Evolutionary conservation across 2,888 invertebrate species (phyloP).

Genomic region (Nomada lathburiana): DNA sequence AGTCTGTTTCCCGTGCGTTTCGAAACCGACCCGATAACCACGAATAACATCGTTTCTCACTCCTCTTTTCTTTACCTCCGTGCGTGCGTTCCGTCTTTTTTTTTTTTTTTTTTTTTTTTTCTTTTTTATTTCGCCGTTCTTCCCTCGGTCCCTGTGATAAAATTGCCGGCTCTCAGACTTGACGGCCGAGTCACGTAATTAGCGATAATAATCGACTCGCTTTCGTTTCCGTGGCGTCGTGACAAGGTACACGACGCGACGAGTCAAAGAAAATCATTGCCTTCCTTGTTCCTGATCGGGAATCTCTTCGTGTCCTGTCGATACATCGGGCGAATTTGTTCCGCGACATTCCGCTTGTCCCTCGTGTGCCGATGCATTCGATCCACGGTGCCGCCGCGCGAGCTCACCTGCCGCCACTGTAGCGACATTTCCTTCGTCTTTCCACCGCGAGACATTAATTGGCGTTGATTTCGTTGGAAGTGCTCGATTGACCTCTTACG

Average conservation of each 20-base stretch:
- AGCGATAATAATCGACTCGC: conserved; percentile 68
- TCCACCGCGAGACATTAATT: neutral
- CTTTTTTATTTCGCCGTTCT: conserved; percentile 10
- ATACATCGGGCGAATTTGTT: conserved; percentile 33
- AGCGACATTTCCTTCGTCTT: neutral
- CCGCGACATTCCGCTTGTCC: conserved; percentile 30
- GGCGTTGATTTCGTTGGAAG: too few relatives aligned
- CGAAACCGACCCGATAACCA: conserved; percentile 53
- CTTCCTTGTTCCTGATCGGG: conserved; percentile 45
- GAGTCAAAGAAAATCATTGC: conserved; percentile 57
- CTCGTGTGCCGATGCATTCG: neutral
- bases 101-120: too few relatives aligned
- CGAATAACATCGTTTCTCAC: conserved; percentile 26
- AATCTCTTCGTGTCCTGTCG: conserved; percentile 25
- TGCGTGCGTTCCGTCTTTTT: neutral
- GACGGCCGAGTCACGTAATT: conserved; percentile 63
- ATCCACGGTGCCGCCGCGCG: too few relatives aligned
- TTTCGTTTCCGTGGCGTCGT: conserved; percentile 65
- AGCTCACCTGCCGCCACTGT: neutral
- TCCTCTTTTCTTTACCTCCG: neutral
- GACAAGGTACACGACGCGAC: conserved; percentile 51
- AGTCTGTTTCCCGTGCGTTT: conserved; percentile 22
- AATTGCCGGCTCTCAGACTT: conserved; percentile 69
- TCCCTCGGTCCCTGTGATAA: conserved; percentile 59
- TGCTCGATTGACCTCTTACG: too few relatives aligned